Base-by-base conservation (phyloP, 2,888 invertebrate species). In the Drosophila neonasuta region DNA sequence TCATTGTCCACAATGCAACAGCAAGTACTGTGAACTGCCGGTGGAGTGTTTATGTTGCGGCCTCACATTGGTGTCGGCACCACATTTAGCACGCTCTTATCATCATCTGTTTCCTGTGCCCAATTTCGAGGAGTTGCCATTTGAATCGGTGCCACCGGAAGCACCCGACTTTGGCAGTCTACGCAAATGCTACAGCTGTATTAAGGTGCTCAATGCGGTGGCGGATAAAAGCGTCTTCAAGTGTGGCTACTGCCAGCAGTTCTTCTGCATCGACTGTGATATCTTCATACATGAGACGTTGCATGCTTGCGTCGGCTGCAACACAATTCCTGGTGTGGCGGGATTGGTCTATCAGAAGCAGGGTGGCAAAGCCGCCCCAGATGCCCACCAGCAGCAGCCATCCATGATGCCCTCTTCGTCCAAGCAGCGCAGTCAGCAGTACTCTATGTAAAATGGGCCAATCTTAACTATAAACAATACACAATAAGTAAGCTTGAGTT, bases 1-100 rank as follows among this genome's bases (percentile, higher is more conserved):
- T 89, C 93, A 96, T 86, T 97, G 97, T 85, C 97, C 97, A n/a
- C 98, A 99, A 90, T 99, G 99, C 91, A 95, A 96, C 83, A 97
- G 97, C 91, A 98, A 99, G 92, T 99, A 99, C 91, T 99, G 99
- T 91, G 97, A 99, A 90, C 92, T 99, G 84, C 99, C 99, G 0
- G 97, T 97, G 3, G 99, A 99, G 92, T 99, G 99, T 90, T 94
- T 96, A 87, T 95, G 97, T 9, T 99, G 99, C 91, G 97, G 97
- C 0, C 93, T 99, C 66, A 99, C 98, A 5, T 92, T 99, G 50
- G 99, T 99, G 11, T 98, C 99, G 1, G 99, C 99, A 1, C 99
- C 99, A 20, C 99, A 99, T 92, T 93, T 99, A 54, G 99, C 99
- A 3, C 94, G 99, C 74, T 98, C 99, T 0, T 99, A 99, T 91